Conservation (phyloP, 2,797 vertebrate species). For the Bradypus variegatus region DNA sequence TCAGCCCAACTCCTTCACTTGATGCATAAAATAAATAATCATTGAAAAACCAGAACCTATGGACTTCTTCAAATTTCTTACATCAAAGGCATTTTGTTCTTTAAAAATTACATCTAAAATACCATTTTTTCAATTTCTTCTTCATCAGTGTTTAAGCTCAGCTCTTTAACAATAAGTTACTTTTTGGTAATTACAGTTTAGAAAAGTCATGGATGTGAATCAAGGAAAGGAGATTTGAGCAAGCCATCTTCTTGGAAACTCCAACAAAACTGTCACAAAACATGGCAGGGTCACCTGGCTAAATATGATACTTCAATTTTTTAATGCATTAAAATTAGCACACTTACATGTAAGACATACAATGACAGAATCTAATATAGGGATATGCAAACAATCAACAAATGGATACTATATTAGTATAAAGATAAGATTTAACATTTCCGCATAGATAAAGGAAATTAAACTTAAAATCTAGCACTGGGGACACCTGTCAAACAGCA, state of each 20-base stretch:
- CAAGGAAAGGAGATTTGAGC: neutral
- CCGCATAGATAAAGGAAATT: neutral
- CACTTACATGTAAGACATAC: conserved; percentile 10
- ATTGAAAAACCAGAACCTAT: neutral
- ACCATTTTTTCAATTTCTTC: neutral
- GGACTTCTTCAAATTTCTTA: neutral
- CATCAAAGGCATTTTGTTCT: neutral
- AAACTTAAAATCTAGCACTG: neutral
- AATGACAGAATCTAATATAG: neutral
- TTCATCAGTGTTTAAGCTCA: neutral
- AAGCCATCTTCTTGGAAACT: neutral
- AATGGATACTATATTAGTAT: neutral
- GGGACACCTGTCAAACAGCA: neutral
- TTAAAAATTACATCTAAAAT: neutral
- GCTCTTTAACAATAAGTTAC: neutral
- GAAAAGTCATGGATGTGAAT: neutral
- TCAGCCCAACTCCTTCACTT: neutral
- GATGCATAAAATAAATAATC: neutral
- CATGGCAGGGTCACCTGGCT: neutral
- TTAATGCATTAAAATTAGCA: neutral
- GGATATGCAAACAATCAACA: neutral
- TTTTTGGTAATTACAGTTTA: neutral
- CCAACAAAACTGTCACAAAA: neutral
- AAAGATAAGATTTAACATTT: neutral
- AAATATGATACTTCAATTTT: neutral